phyloP scores from a whole-genome alignment of 2,113 vertebrate species.

The Petroica traversi region DNA sequence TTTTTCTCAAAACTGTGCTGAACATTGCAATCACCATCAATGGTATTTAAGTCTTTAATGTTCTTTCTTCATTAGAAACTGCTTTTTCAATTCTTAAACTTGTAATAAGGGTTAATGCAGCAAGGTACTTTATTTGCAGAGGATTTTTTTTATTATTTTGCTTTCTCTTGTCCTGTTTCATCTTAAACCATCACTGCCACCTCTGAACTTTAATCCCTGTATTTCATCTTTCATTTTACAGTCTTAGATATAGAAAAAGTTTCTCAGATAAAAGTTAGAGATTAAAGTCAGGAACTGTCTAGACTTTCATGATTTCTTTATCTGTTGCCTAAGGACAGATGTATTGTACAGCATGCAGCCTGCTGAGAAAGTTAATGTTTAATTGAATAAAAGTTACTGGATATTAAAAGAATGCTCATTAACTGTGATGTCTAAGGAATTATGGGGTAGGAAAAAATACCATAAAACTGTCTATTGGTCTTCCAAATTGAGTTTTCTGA shows the following conservation, averaged over 20 bases:
- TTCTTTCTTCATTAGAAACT: accelerated
- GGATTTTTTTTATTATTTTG: not conserved
- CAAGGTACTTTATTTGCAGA: not conserved
- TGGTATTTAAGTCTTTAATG: not conserved
- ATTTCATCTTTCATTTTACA: not conserved
- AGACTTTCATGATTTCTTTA: not conserved
- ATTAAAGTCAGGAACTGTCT: not conserved
- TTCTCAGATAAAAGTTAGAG: not conserved
- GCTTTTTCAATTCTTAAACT: not conserved
- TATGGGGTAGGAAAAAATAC: not conserved
- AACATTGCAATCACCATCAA: not conserved
- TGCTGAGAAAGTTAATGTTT: not conserved
- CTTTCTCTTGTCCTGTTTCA: not conserved
- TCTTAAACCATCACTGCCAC: not conserved
- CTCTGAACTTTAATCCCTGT: not conserved
- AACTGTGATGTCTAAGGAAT: not conserved
- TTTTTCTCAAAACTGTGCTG: not conserved
- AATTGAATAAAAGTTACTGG: not conserved
- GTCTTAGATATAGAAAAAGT: not conserved
- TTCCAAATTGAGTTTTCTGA: not conserved
- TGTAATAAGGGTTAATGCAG: not conserved
- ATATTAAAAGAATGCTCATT: not conserved
- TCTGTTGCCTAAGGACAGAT: not conserved
- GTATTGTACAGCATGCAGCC: not conserved
- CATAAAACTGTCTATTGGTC: not conserved